Evolutionary conservation across 2,797 vertebrate species (phyloP), one percentile per base, ranked within the genome.

Genomic region (Poecilia wingei): DNA sequence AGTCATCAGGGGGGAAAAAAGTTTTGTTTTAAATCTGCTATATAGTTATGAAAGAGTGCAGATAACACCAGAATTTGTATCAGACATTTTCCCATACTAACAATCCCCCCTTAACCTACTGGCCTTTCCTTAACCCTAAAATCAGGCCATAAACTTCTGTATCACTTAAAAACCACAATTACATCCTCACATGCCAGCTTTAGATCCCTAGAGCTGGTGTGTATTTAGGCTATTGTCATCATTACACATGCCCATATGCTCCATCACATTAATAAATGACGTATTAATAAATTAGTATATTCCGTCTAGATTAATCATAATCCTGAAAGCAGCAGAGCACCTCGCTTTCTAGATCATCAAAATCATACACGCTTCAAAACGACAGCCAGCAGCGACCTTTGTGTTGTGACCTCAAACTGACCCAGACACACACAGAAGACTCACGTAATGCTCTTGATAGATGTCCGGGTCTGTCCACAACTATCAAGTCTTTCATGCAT

Each of bases 391-490:
- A 66, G 69, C 59, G 16, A 66, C 43, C 68, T 71, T 53, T 33
- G 47, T 59, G 59, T 41, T 33, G 41, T 73, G 53, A 85, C 74
- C 43, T 47, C 70, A 64, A 75, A 84, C 57, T n/a, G 8, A 79
- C 72, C 73, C 55, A 77, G 28, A 78, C 43, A 71, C 76, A 79
- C 61, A 80, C 74, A 41, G 41, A 76, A 59, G 22, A 97, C 98
- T 98, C 95, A 99, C 98, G 96, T 97, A 82, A 99, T 97, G 84
- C 96, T 98, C 83, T 99, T 99, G 87, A 99, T 83, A 75, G 98
- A 99, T 77, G 98, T 89, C 92, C 98, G 97, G 0, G 97, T 97
- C 85, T 97, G 97, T 81, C 98, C 97, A 46, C 98, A 98, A 0
- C 95, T 96, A 3, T 96, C 97, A 86, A 98, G 96, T 89, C 97